Base-by-base conservation (phyloP, 2,113 vertebrate species). In the Triplophysa dalaica region DNA sequence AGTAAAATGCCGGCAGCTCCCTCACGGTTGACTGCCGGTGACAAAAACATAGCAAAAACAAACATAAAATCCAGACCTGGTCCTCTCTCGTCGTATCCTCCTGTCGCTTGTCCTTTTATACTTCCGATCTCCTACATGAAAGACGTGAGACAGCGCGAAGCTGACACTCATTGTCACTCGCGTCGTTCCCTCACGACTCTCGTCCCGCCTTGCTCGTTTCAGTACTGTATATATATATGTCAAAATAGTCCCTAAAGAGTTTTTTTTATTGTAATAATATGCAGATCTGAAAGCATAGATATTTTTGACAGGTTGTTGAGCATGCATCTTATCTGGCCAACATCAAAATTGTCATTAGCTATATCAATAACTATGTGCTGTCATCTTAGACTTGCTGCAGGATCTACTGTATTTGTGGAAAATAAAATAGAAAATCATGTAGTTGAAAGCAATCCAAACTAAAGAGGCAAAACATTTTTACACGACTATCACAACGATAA, bases 271-370 rank as follows among this genome's bases (percentile, higher is more conserved):
- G 63, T 10, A 26, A 60, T 50, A 33, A 70, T 21, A n/a, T 29
- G 58, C 33, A 74, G 61, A 65, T 21, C 50, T 66, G 48, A 80
- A 16, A 80, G 26, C n/a, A 80, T 52, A 63, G 24, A 10, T 62
- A 26, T 38, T 24, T 70, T 22, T 22, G 66, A 61, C n/a, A 48
- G 22, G 33, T 19, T 24, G 9, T 74, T 41, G n/a, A 61, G 13
- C 29, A 12, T 16, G 1, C 43, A 56, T 61, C 52, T 22, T 74
- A 13, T 43, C 56, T 75, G 72, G 38, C 19, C 7, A 62, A 4
- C 56, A 75, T 62, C 58, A 75, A 75, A 62, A 11, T 17, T 26
- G 58, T 62, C 58, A 61, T 8, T 13, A 41, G 38, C 21, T 75
- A 16, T 54, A 21, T 26, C 48, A 4, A 16, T 69, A 50, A 10